Base-by-base conservation (phyloP, 92 coral and sea anemone species). In the Palythoa grandiflora region DNA sequence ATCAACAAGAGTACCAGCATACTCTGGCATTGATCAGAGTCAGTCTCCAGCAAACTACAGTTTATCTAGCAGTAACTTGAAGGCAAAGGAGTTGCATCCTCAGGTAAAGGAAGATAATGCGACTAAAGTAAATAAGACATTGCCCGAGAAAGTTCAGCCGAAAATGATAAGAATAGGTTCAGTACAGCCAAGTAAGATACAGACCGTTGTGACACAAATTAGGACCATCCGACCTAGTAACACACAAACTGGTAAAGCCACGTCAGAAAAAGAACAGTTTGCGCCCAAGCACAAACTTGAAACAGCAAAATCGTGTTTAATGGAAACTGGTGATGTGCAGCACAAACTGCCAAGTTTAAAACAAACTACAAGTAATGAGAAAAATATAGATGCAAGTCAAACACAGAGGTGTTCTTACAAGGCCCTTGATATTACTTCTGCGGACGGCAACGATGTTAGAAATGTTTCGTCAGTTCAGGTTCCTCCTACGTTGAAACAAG, bases 1-100 rank as follows among this genome's bases (percentile, higher is more conserved):
- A 35, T 35, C 90, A 14, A 86, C 89, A 38, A 93, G 66, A 68
- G 79, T 90, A 36, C 57, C 93, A 20, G 78, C 86, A 11, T 81
- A 65, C 60, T 66, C 75, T 10, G 59, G 86, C 48, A 44, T 20
- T 47, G 86, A 81, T 71, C 75, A 21, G 2, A 68, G n/a, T 48
- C 19, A 48, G 9, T n/a, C 1, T 47, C 39, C 9, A 14, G 40
- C 38, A 44, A 66, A 19, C 47, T 8, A 20, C 47, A 38, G 48
- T 38, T 37, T 78, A 6, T 37, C 73, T n/a, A 61, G 48, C 39
- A 21, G 4, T 11, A 50, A 40, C 54, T 54, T 21, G 2, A 21
- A 65, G 63, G 52, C 51, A 12, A 65, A 17, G 15, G 84, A 9
- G 65, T 60, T 79, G 6, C 57, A 20, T 3, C 80, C 65, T 35